Percentiles rank a stretch among this genome's conserved stretches.
These are phyloP conservation scores for Pomacea maculata DNA, from an alignment of 1,140 invertebrate species.

Conservation along the genomic window DNA sequence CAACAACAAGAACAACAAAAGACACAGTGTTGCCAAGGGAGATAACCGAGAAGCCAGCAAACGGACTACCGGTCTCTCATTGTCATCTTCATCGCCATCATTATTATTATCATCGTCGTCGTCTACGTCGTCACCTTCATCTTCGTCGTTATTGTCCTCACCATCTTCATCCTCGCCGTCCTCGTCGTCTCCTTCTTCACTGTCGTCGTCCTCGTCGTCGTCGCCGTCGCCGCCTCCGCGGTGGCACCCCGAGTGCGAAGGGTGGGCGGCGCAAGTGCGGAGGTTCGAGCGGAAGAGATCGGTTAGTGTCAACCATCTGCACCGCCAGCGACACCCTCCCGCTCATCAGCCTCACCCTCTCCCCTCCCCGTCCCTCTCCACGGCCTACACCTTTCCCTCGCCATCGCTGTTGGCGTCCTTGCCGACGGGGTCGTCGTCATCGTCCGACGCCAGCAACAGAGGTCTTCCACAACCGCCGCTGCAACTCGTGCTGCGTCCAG, in stretches of 20 bases:
- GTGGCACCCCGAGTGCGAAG: background rate
- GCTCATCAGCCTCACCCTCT: background rate
- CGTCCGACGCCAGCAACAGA: background rate
- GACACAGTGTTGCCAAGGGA: background rate
- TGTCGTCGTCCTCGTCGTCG: background rate
- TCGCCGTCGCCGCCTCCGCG: constrained; percentile 18
- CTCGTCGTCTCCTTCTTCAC: background rate
- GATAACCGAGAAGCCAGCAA: too few relatives aligned
- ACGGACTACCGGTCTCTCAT: background rate
- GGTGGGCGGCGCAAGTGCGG: background rate
- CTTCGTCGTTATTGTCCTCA: constrained; percentile 2
- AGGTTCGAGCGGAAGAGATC: background rate
- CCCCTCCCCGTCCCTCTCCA: background rate
- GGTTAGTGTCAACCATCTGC: background rate
- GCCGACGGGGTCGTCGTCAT: background rate
- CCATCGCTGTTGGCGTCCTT: background rate
- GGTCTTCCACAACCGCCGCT: background rate
- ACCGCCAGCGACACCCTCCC: constrained; percentile 1
- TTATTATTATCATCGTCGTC: background rate
- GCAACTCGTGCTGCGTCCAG: background rate
- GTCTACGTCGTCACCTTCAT: background rate
- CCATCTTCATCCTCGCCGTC: background rate
- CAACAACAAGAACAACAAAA: background rate
- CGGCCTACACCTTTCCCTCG: constrained; percentile 16
- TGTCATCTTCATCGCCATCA: background rate